phyloP scores from a whole-genome alignment of 1,140 invertebrate species.

The Neodiprion virginianus region DNA sequence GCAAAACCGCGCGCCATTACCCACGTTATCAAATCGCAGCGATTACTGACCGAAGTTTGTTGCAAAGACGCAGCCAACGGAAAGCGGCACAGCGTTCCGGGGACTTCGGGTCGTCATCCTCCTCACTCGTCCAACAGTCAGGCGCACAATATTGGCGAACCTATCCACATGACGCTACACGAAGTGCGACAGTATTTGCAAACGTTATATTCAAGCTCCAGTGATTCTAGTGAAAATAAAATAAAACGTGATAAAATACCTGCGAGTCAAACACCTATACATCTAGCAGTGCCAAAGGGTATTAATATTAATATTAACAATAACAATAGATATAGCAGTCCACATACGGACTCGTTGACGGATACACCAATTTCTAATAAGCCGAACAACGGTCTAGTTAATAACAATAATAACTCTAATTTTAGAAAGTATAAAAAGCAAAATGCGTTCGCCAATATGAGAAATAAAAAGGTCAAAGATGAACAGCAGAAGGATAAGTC shows the following conservation, averaged over 20 bases:
- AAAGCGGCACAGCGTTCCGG: constrained; percentile 66
- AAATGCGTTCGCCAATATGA: constrained; percentile 67
- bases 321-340: constrained; percentile 59
- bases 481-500: constrained; percentile 54
- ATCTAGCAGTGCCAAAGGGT: constrained; percentile 53
- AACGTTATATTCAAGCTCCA: constrained; percentile 77
- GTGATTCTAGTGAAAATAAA: constrained; percentile 64
- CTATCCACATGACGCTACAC: constrained; percentile 84
- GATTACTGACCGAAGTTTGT: constrained; percentile 61
- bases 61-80: constrained; percentile 62
- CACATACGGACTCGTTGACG: constrained; percentile 55
- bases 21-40: constrained; percentile 57
- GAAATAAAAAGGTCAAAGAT: constrained; percentile 73
- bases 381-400: constrained; percentile 51
- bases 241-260: constrained; percentile 55
- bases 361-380: constrained; percentile 59
- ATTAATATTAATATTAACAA: constrained; percentile 59
- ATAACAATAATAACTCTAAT: constrained; percentile 58
- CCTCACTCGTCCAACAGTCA: constrained; percentile 42
- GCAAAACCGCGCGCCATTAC: constrained; percentile 55
- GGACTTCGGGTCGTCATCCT: constrained; percentile 53
- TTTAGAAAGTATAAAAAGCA: constrained; percentile 65
- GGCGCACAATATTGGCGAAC: constrained; percentile 65
- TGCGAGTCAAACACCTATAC: constrained; percentile 38
- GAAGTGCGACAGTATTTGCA: constrained; percentile 85